These are phyloP conservation scores for Cerastoderma edule DNA, from an alignment of 2,888 invertebrate genomes.

Conservation along the genomic window DNA sequence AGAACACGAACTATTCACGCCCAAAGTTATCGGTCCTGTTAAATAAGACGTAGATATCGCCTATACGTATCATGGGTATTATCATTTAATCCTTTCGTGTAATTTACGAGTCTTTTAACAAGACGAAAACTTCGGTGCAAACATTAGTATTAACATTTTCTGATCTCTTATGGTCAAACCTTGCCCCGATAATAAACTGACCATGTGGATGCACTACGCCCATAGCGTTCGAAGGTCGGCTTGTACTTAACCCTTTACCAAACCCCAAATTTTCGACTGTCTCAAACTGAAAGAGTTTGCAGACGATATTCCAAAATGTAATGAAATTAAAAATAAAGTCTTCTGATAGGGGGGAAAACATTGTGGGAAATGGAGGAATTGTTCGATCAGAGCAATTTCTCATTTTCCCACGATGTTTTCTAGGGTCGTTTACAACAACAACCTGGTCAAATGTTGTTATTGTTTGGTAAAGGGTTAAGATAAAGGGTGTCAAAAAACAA, in stretches of 20 bases:
- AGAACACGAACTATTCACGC: constrained; percentile 6
- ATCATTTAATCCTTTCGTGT: constrained; percentile 20
- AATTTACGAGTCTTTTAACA: constrained; percentile 13
- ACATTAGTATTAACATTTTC: constrained; percentile 23
- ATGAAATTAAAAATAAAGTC: too few species aligned
- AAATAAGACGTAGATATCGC: not conserved
- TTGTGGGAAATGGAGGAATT: not conserved
- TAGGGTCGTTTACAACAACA: not conserved
- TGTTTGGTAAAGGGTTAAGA: not conserved
- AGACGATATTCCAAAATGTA: too few species aligned
- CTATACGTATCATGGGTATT: not conserved
- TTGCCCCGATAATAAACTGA: too few species aligned
- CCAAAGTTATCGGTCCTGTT: constrained; percentile 15
- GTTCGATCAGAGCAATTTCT: not conserved
- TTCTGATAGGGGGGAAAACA: not conserved
- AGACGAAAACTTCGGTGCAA: constrained; percentile 11
- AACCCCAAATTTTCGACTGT: too few species aligned
- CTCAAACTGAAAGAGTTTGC: too few species aligned
- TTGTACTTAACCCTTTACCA: too few species aligned
- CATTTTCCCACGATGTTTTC: constrained; percentile 4
- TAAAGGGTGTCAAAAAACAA: too few species aligned
- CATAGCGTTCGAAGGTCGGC: too few species aligned
- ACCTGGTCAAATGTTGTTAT: not conserved
- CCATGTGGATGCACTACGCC: too few species aligned
- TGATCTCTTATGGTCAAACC: too few species aligned